Evolutionary conservation across 2,888 invertebrate species (phyloP).

Genomic region (Podabrus alpinus): DNA sequence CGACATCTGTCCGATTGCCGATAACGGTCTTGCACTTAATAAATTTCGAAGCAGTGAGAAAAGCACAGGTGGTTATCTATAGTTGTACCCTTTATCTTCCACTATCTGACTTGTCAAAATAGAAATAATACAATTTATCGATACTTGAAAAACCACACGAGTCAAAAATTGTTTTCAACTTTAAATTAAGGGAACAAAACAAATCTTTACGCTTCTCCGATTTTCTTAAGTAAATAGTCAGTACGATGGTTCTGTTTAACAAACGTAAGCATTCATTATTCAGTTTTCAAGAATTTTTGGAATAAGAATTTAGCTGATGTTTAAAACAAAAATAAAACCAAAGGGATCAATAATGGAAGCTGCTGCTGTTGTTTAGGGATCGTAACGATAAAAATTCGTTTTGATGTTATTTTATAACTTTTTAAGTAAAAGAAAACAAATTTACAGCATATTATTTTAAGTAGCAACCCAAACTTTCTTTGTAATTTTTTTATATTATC

Average conservation of each 20-base stretch:
- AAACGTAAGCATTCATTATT: not conserved
- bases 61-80: conserved; percentile 41
- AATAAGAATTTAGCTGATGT: not conserved
- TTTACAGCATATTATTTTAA: not conserved
- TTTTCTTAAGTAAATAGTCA: not conserved
- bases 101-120: not conserved
- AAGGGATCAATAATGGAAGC: not conserved
- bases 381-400: not conserved
- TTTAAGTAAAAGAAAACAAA: not conserved
- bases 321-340: not conserved
- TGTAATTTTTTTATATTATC: not conserved
- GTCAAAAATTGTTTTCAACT: not conserved
- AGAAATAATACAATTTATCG: not conserved
- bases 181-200: not conserved
- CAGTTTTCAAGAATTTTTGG: not conserved
- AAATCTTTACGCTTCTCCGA: not conserved
- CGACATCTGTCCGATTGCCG: conserved; percentile 39
- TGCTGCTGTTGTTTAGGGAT: not conserved
- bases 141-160: not conserved
- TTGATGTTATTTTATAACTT: not conserved
- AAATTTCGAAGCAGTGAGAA: conserved; percentile 35
- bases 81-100: conserved; percentile 5
- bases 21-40: conserved; percentile 32
- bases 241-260: not conserved
- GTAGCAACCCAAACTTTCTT: not conserved